These are phyloP conservation scores for Ceuthmochares aereus DNA, from an alignment of 2,113 vertebrate species.

Conservation along the genomic window DNA sequence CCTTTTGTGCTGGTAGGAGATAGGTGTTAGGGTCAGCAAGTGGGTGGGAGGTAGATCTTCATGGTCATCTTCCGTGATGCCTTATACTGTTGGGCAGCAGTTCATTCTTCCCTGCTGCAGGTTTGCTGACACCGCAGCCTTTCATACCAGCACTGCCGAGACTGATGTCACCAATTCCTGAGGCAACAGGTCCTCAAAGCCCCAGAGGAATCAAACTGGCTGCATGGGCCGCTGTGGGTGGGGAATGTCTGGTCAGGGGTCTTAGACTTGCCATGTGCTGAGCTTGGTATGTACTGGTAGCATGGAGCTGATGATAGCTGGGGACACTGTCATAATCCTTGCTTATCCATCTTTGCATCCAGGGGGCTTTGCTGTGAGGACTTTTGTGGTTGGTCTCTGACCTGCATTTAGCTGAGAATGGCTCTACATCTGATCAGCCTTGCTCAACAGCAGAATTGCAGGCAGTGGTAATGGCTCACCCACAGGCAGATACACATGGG, in stretches of 20 bases:
- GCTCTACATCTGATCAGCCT: neutral
- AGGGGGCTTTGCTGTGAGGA: neutral
- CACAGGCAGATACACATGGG: neutral
- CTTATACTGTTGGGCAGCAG: neutral
- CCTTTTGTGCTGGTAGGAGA: neutral
- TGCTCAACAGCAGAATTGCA: neutral
- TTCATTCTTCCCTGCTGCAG: fast-evolving
- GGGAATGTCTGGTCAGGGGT: neutral
- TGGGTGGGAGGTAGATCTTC: neutral
- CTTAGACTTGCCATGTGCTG: neutral
- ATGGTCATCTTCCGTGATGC: fast-evolving
- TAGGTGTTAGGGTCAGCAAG: fast-evolving
- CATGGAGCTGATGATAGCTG: neutral
- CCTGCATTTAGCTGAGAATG: neutral
- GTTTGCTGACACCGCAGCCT: neutral
- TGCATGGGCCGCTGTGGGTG: neutral
- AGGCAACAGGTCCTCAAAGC: neutral
- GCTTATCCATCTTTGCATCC: fast-evolving
- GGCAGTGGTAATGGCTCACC: neutral
- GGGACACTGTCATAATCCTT: neutral
- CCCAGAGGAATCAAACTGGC: neutral
- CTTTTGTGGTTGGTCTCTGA: neutral
- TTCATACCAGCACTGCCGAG: neutral
- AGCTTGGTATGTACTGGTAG: neutral
- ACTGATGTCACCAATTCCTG: neutral